Evolutionary conservation across 2,113 vertebrate species (phyloP), one percentile per base, ranked within the genome.

Genomic region (Pachyramphus minor): DNA sequence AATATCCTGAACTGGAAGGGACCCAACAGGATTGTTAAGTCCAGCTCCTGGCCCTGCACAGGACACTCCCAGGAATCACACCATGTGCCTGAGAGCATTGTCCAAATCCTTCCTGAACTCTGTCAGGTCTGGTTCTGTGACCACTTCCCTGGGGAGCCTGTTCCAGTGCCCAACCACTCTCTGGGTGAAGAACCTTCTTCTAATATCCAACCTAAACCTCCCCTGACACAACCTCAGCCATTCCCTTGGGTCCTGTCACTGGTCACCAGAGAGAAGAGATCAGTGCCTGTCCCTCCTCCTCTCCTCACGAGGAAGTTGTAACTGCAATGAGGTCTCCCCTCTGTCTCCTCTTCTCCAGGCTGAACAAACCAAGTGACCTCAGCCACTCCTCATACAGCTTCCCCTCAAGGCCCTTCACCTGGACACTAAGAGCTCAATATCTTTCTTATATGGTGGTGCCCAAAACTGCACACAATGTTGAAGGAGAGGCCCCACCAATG

Each of bases 401-500:
- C 41, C 18, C 27, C 18, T 55, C 41, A 22, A 69, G 41, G 53
- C 17, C n/a, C n/a, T 27, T 62, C n/a, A 35, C 11, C n/a, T 33
- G 47, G 55, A 68, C 7, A 2, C 30, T 13, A 33, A 25, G 5
- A 69, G 41, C 30, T 55, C 12, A 19, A 13, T 6, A 49, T 15
- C n/a, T 19, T 59, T 53, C 11, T 39, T 27, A 69, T 5, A 22
- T 1, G 28, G 30, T 8, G 27, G 6, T 4, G 0, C 25, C 41
- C 47, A 8, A 11, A 47, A 7, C 7, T 25, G n/a, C 23, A 9
- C 37, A 11, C 33, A 68, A 14, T 1, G 18, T 24, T 31, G 0
- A 1, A 68, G 39, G 7, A 15, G 55, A 68, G 44, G 60, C 28
- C 1, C 0, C 2, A 8, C 28, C 47, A 62, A 19, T 1, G 2